Evolutionary conservation across 2,113 vertebrate genomes (phyloP).

Genomic region (Lynx canadensis): DNA sequence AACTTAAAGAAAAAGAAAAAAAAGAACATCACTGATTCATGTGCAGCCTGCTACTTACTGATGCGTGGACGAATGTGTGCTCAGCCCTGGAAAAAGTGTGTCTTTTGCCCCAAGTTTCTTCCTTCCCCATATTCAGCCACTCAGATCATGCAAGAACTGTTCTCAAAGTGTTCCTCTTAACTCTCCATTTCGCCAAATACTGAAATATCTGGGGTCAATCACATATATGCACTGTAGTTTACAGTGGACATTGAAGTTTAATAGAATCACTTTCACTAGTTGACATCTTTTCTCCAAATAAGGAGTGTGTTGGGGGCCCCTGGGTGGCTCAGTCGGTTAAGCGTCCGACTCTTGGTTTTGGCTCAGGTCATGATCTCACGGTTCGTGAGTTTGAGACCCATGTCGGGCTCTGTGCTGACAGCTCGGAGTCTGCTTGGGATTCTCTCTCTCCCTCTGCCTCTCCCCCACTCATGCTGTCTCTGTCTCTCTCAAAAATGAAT

Average conservation of each 20-base stretch:
- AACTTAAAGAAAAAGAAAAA: neutral
- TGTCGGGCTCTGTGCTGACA: no score
- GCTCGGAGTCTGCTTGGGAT: no score
- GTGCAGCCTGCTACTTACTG: neutral
- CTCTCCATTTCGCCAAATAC: neutral
- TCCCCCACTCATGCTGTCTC: no score
- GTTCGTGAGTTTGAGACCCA: no score
- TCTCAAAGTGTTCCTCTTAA: neutral
- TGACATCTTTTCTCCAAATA: neutral
- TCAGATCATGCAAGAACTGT: neutral
- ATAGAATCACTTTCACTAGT: neutral
- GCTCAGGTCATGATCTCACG: no score
- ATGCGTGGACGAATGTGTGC: neutral
- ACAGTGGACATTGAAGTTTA: neutral
- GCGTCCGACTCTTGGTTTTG: no score
- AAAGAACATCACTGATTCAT: neutral
- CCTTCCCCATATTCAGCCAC: neutral
- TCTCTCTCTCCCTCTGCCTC: no score
- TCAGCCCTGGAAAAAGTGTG: neutral
- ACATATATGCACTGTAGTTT: neutral
- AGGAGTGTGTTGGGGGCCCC: neutral
- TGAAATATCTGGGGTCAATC: neutral
- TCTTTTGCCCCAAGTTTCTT: neutral
- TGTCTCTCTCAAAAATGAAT: no score
- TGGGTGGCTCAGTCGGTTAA: no score